Percentiles rank a stretch among this genome's conserved stretches.
These are phyloP conservation scores for Cephalopholis sonnerati DNA, from an alignment of 2,113 vertebrate species.

Conservation along the genomic window DNA sequence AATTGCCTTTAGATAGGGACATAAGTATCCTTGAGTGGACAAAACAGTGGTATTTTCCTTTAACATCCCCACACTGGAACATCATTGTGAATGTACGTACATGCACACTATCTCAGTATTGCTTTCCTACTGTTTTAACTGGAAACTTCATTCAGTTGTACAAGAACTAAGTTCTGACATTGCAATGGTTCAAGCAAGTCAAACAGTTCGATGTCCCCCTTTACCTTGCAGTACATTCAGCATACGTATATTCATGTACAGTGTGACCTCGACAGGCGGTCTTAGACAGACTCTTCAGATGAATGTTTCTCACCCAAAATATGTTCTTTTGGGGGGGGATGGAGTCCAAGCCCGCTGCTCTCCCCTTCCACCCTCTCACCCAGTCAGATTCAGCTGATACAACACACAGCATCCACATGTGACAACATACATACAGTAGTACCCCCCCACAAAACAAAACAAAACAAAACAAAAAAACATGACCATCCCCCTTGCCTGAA, in stretches of 20 bases:
- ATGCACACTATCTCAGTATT: slow-evolving; percentile 53
- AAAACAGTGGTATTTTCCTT: slow-evolving; percentile 68
- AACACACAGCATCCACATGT: slow-evolving; percentile 38
- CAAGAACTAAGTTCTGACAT: slow-evolving; percentile 40
- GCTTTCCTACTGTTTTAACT: slow-evolving; percentile 49
- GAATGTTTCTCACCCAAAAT: slow-evolving; percentile 21
- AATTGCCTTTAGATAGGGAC: background rate
- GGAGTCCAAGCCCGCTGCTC: slow-evolving; percentile 38
- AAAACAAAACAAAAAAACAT: background rate
- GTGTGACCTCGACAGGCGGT: slow-evolving; percentile 45
- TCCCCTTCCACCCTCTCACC: slow-evolving; percentile 48
- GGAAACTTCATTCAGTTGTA: slow-evolving; percentile 32
- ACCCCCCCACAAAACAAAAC: background rate
- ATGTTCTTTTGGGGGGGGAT: background rate
- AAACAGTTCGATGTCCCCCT: slow-evolving; percentile 38
- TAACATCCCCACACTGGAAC: slow-evolving; percentile 54
- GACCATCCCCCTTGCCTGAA: background rate
- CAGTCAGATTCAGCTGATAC: slow-evolving; percentile 40
- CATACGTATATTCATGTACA: slow-evolving; percentile 41
- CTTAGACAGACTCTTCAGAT: slow-evolving; percentile 24
- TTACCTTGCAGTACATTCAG: slow-evolving; percentile 52
- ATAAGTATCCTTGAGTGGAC: background rate
- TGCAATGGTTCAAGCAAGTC: slow-evolving; percentile 60
- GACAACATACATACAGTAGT: slow-evolving; percentile 50
- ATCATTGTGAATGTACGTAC: slow-evolving; percentile 46